Evolutionary conservation across 2,888 invertebrate genomes (phyloP), one percentile per base, ranked within the genome.

Genomic region (Apamea sordens): DNA sequence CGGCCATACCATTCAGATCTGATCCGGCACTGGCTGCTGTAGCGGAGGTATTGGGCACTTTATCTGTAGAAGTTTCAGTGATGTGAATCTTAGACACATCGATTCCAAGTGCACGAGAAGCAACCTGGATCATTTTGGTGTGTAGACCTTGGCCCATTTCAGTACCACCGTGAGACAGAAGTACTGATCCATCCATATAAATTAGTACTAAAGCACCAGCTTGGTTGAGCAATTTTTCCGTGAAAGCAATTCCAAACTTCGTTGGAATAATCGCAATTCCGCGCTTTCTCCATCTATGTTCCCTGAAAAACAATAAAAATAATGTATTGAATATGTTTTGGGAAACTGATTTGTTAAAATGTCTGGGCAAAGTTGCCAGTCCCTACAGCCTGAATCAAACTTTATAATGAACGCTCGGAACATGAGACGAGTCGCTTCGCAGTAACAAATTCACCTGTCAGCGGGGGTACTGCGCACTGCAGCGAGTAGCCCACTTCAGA

Each of bases 131-230:
- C 98, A 99, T 99, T 97, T 99, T 99, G 0, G 99, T 99, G 93
- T 99, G 98, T 8, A 99, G 96, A 2, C 99, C 99, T 96, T 99
- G 99, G 0, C 99, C 99, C 98, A 99, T 99, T 97, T 99, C 99
- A 15, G 98, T 98, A n/a, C 99, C 99, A 56, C 99, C 99, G 92
- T 99, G 99, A 0, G 98, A 98, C 32, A 99, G 90, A 21, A 99
- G 96, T 5, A 99, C 98, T 0, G 99, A 99, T 1, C 99, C 99
- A 94, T 99, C 98, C 0, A 97, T 97, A 92, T 99, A 99, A n/a
- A 99, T 97, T 65, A 98, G 97, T 2, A 99, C 97, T 76, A 99
- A 95, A 0, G 99, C 99, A 13, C 99, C 99, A 4, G 98, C 98
- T 97, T 99, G 99, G 93, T 99, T 99, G 50, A 99, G 93, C 90